Conservation (phyloP, 1,140 invertebrate genomes). For the Drosophila carrolli region DNA sequence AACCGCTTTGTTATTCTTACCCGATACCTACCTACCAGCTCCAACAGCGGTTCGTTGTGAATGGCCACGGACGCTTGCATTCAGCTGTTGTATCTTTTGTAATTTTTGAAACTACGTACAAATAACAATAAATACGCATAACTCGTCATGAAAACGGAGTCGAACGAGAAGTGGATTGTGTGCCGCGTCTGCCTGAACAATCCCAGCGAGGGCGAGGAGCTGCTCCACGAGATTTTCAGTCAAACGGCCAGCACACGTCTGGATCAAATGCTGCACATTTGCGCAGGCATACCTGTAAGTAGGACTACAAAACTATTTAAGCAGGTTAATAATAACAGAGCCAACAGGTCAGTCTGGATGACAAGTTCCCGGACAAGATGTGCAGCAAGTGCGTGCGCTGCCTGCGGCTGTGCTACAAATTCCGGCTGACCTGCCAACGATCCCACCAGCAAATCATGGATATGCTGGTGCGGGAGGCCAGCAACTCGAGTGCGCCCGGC, state of each 20-base stretch:
- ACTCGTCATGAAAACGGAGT: conserved; percentile 59
- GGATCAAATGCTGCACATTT: conserved; percentile 85
- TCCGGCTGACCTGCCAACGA: conserved; percentile 66
- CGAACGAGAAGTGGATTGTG: conserved; percentile 86
- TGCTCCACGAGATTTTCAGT: conserved; percentile 86
- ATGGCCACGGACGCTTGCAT: conserved; percentile 27
- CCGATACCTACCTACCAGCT: background rate
- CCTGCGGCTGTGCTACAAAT: conserved; percentile 61
- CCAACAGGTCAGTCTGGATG: conserved; percentile 60
- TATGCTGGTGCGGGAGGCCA: conserved; percentile 49
- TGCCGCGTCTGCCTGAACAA: conserved; percentile 86
- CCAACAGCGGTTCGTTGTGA: conserved; percentile 8
- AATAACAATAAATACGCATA: conserved; percentile 19
- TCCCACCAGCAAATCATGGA: conserved; percentile 71
- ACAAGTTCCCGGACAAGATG: conserved; percentile 75
- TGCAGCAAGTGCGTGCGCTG: conserved; percentile 65
- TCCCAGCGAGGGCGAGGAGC: conserved; percentile 76
- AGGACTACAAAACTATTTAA: background rate
- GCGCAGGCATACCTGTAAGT: conserved; percentile 67
- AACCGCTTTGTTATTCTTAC: too few species aligned
- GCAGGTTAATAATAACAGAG: background rate
- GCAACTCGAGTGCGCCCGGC: background rate
- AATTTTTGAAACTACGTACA: background rate
- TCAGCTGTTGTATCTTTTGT: conserved; percentile 30
- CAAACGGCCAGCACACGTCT: conserved; percentile 84